phyloP scores from a whole-genome alignment of 2,113 vertebrate genomes.

The Apodemus sylvaticus region DNA sequence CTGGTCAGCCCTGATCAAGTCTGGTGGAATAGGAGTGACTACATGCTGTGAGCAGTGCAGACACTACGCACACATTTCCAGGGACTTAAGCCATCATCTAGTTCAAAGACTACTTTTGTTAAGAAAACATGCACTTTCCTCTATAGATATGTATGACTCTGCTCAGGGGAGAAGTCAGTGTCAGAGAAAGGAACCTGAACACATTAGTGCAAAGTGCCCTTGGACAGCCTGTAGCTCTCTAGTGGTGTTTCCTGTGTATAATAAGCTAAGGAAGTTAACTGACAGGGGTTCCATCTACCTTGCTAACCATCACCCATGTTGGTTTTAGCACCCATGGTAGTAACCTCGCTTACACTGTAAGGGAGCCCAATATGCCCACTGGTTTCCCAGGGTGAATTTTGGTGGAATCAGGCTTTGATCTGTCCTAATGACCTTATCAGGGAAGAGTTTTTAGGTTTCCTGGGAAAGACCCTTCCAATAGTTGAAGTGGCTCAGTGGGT shows the following conservation, averaged over 20 bases:
- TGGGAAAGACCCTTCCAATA: background rate
- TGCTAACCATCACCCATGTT: background rate
- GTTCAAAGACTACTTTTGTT: conserved; percentile 8
- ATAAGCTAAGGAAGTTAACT: background rate
- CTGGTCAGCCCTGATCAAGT: background rate
- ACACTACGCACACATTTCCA: background rate
- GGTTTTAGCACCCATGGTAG: background rate
- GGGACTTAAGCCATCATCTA: background rate
- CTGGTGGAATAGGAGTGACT: background rate
- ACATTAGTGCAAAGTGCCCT: background rate
- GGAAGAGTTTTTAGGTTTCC: background rate
- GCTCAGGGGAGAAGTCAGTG: background rate
- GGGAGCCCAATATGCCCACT: background rate
- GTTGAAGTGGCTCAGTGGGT: background rate
- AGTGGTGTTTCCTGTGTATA: background rate
- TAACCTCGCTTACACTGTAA: background rate
- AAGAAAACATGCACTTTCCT: background rate
- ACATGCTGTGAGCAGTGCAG: background rate
- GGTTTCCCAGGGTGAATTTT: background rate
- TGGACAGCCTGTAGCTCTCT: background rate
- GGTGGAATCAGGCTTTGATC: background rate
- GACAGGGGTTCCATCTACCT: no score
- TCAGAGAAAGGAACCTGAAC: background rate
- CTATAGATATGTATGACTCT: background rate
- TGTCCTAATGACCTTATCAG: background rate